Conservation (phyloP, 2,113 vertebrate genomes). For the Tupaia chinensis region DNA sequence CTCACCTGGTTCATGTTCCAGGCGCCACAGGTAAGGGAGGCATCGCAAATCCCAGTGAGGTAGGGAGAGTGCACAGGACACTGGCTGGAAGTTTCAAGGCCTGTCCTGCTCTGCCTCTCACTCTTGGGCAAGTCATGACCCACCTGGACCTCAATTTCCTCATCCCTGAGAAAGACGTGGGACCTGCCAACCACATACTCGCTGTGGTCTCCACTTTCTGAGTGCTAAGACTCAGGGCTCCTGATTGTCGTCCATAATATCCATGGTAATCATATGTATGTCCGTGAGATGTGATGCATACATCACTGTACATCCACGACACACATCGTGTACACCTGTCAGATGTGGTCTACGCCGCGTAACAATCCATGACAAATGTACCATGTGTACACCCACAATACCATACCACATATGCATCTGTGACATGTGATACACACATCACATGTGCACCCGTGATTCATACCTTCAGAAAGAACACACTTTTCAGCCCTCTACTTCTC, state of each 20-base stretch:
- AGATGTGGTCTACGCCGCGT: too few relatives aligned
- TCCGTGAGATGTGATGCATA: neutral
- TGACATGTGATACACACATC: too few relatives aligned
- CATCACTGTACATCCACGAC: neutral
- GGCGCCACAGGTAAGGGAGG: neutral
- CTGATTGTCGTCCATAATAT: rapidly evolving
- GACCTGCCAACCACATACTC: neutral
- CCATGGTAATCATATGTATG: rapidly evolving
- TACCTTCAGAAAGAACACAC: neutral
- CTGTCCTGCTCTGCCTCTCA: neutral
- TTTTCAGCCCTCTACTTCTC: neutral
- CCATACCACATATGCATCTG: rapidly evolving
- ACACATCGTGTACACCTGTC: neutral
- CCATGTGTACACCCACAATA: neutral
- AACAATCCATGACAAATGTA: too few relatives aligned
- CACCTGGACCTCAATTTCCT: neutral
- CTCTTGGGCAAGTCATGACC: too few relatives aligned
- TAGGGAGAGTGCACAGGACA: rapidly evolving
- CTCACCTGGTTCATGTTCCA: neutral
- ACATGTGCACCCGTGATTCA: neutral
- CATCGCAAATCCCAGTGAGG: neutral
- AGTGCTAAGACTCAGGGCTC: neutral
- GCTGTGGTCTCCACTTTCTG: neutral
- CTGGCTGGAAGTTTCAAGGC: rapidly evolving
- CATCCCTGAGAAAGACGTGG: neutral